Evolutionary conservation across 2,113 vertebrate species (phyloP).

Genomic region (Caloenas nicobarica): DNA sequence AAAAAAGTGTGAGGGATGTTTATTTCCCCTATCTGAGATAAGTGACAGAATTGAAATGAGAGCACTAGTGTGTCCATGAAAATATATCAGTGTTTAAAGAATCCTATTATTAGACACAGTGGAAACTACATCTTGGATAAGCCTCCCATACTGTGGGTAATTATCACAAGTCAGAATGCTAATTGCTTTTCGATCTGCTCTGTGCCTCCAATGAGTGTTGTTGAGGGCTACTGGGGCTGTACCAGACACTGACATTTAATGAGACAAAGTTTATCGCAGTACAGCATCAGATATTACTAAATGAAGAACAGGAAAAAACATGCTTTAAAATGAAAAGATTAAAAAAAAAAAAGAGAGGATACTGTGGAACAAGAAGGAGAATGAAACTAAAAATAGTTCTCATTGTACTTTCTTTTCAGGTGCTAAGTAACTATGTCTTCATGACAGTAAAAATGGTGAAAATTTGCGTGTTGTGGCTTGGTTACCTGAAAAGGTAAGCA

Average conservation of each 20-base stretch:
- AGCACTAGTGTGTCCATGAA: constrained; percentile 54
- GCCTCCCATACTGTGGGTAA: constrained; percentile 75
- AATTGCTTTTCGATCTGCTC: constrained; percentile 80
- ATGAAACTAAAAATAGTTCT: not conserved
- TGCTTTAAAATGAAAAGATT: not conserved
- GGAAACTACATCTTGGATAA: constrained; percentile 70
- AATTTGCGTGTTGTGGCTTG: not conserved
- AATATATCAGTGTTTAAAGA: constrained; percentile 74
- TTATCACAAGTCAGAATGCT: constrained; percentile 79
- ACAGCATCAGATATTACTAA: constrained; percentile 37
- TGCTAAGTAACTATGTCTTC: not conserved
- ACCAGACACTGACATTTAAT: constrained; percentile 58
- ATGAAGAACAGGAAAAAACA: not conserved
- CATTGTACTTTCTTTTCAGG: not conserved
- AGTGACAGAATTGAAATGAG: constrained; percentile 72
- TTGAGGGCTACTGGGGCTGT: constrained; percentile 45
- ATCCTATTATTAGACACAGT: constrained; percentile 78
- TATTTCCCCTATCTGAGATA: constrained; percentile 61
- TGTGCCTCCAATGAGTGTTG: constrained; percentile 63
- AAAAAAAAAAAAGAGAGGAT: not conserved
- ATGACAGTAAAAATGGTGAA: not conserved
- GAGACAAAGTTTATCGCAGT: constrained; percentile 61
- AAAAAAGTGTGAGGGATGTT: constrained; percentile 52
- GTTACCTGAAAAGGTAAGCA: not conserved
- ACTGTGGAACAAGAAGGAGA: not conserved